phyloP scores from a whole-genome alignment of 2,888 invertebrate genomes.

The Diloba caeruleocephala region DNA sequence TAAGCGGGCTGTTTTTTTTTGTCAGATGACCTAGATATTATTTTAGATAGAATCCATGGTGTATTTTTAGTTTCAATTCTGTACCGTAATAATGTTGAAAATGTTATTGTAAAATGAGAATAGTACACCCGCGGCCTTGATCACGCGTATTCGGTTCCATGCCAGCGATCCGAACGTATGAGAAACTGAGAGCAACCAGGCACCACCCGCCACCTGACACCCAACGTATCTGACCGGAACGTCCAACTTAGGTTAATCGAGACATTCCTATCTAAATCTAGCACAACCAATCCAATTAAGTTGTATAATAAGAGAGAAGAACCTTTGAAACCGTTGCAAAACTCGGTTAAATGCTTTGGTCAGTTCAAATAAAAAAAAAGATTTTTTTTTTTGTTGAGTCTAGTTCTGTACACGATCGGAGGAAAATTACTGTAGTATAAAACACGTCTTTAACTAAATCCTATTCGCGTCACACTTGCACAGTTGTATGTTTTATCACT shows the following conservation, averaged over 20 bases:
- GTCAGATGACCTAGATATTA: conserved; percentile 16
- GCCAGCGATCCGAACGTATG: conserved; percentile 68
- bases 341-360: conserved; percentile 9
- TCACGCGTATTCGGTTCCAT: conserved; percentile 72
- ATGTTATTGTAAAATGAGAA: conserved; percentile 65
- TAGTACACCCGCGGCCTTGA: conserved; percentile 74
- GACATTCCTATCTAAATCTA: conserved; percentile 19
- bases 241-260: conserved; percentile 11
- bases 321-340: neutral
- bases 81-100: conserved; percentile 46
- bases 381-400: too few relatives aligned
- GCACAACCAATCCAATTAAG: conserved; percentile 3
- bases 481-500: too few relatives aligned
- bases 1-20: conserved; percentile 1
- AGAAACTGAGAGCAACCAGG: conserved; percentile 66
- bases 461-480: too few relatives aligned
- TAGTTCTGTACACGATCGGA: neutral
- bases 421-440: neutral
- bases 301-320: neutral
- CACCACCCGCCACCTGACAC: conserved; percentile 67
- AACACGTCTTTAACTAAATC: neutral
- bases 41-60: conserved; percentile 4
- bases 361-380: neutral
- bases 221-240: conserved; percentile 57
- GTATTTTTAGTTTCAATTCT: conserved; percentile 29